Base-by-base conservation (phyloP, 1,140 invertebrate species). In the Procambarus clarkii region DNA sequence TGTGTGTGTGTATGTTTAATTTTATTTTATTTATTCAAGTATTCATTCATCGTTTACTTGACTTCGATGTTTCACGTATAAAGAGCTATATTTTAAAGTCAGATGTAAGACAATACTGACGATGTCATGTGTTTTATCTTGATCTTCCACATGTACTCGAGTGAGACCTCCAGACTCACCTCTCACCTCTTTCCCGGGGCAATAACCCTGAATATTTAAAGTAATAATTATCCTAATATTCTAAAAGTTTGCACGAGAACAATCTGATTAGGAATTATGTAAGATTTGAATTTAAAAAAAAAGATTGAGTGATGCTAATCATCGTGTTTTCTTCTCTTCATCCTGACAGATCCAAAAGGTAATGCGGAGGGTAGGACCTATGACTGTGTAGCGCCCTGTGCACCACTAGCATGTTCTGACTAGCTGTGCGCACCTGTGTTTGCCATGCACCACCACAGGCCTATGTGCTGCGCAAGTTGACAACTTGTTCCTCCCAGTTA, bases 251-350 rank as follows among this genome's bases (percentile, higher is more conserved):
- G 50, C 8, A 54, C 1, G 50, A 9, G 13, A 54, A 54, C 0
- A 5, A 8, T 54, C 50, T 24, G 34, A 8, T 54, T 11, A 54
- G 46, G 54, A 44, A n/a, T 54, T 82, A 82, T 2, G 24, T 15
- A 58, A 58, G 48, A 54, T 8, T 50, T 11, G 50, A 48, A 13
- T 48, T 0, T n/a, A n/a, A 60, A 8, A 50, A 18, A 48, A 18
- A 50, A 9, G 44, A 8, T 44, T 24, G 50, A 82, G 9, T 46
- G 9, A 15, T 46, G 45, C 77, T 82, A 82, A 82, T 60, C n/a
- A 82, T 58, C 50, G 50, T 82, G n/a, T 82, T 82, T 82, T 82
- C 24, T 82, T 82, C 80, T 82, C 80, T 82, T 82, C 80, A 58
- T 60, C 80, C 48, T 50, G 54, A 82, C 80, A 82, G 80, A 82